Percentiles rank a stretch among this genome's conserved stretches.
These are phyloP conservation scores for Creontiades dilutus DNA, from an alignment of 2,888 invertebrate species.

Conservation along the genomic window DNA sequence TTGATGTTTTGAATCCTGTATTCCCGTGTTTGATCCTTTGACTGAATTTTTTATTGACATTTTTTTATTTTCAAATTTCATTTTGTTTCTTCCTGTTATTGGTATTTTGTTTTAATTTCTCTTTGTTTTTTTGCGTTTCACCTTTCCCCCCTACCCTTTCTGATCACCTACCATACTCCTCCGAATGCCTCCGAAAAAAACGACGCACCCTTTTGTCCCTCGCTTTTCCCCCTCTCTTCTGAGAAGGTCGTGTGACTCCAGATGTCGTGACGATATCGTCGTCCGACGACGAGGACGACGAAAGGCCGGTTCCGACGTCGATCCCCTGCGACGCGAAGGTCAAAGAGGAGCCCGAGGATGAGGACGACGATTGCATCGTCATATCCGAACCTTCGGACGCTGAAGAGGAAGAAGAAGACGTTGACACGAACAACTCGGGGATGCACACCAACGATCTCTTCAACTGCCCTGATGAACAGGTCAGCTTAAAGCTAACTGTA, in stretches of 20 bases:
- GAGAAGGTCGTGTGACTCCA: slow-evolving; percentile 75
- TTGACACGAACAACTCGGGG: slow-evolving; percentile 94
- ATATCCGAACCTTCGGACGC: slow-evolving; percentile 90
- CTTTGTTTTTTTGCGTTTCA: slow-evolving; percentile 60
- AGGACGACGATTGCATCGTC: slow-evolving; percentile 92
- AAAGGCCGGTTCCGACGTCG: slow-evolving; percentile 81
- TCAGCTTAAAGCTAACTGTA: background rate
- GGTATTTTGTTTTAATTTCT: slow-evolving; percentile 35
- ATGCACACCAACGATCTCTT: slow-evolving; percentile 95
- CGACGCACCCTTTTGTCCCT: slow-evolving; percentile 22
- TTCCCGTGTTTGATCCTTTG: no score
- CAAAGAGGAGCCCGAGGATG: slow-evolving; percentile 81
- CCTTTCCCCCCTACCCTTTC: slow-evolving; percentile 54
- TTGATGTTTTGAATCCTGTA: no score
- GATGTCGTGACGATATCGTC: slow-evolving; percentile 87
- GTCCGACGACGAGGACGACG: slow-evolving; percentile 85
- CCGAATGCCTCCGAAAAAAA: slow-evolving; percentile 59
- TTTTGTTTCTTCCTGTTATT: slow-evolving; percentile 39
- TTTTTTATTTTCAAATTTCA: no score
- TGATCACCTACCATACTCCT: slow-evolving; percentile 15
- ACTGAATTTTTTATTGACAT: no score
- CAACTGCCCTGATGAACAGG: slow-evolving; percentile 89
- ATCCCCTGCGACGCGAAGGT: slow-evolving; percentile 84
- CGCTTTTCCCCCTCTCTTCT: slow-evolving; percentile 3
- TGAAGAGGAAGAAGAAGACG: slow-evolving; percentile 88